Conservation (phyloP, 2,797 vertebrate genomes). For the Taeniopygia guttata region DNA sequence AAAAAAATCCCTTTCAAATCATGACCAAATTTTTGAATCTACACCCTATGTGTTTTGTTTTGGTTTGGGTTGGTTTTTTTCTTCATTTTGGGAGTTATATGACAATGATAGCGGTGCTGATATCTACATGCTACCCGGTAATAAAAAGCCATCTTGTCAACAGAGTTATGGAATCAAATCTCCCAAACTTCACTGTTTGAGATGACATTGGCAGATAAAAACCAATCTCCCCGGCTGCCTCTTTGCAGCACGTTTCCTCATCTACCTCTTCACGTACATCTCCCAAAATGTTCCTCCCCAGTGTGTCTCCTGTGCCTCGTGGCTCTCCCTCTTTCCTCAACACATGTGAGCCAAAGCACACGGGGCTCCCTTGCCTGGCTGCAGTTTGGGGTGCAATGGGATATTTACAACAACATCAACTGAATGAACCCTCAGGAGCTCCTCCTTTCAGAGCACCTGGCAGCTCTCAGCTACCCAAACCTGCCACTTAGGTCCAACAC, state of each 20-base stretch:
- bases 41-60: accelerated
- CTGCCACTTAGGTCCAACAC: background rate
- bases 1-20: background rate
- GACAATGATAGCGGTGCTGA: background rate
- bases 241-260: background rate
- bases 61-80: background rate
- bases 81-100: background rate
- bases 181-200: background rate
- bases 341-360: accelerated
- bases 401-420: background rate
- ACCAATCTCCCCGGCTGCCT: background rate
- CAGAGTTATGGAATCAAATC: background rate
- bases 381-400: background rate
- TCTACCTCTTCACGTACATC: background rate
- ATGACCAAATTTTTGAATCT: background rate
- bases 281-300: background rate
- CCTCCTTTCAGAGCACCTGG: background rate
- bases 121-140: background rate
- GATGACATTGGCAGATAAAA: background rate
- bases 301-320: accelerated
- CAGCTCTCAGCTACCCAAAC: background rate
- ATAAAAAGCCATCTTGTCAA: background rate
- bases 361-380: background rate
- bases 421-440: background rate
- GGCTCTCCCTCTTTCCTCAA: background rate